These are phyloP conservation scores for Thereva unica DNA, from an alignment of 2,888 invertebrate species.

Conservation along the genomic window DNA sequence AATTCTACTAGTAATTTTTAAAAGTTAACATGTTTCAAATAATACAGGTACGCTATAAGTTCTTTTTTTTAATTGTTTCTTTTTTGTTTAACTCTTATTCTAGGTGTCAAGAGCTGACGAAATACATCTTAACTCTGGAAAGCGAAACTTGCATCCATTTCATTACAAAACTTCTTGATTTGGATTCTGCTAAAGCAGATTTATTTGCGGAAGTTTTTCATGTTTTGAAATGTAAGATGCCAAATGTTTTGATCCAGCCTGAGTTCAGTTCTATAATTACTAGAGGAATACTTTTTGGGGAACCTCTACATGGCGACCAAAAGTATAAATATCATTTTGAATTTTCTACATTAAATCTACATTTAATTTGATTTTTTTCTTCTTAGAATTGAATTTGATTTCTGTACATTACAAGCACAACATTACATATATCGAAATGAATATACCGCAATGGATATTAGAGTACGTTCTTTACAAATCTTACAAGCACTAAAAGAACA, in stretches of 20 bases:
- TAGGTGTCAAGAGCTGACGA: neutral
- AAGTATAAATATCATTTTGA: slow-evolving; percentile 42
- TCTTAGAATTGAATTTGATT: slow-evolving; percentile 32
- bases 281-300: slow-evolving; percentile 46
- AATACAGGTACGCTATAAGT: no score
- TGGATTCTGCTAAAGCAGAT: slow-evolving; percentile 8
- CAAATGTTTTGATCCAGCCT: no score
- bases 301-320: slow-evolving; percentile 49
- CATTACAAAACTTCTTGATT: slow-evolving; percentile 17
- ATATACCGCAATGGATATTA: no score
- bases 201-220: neutral
- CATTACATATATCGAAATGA: no score
- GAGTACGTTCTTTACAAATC: no score
- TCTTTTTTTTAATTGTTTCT: no score
- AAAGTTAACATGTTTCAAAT: no score
- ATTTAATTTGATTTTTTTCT: slow-evolving; percentile 12
- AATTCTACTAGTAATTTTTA: no score
- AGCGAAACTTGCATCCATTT: neutral
- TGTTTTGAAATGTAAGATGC: neutral
- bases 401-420: slow-evolving; percentile 19
- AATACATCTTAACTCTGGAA: neutral
- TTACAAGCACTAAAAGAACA: neutral
- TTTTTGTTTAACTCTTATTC: neutral
- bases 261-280: slow-evolving; percentile 21
- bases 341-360: neutral